Conservation (phyloP, 2,797 vertebrate species). For the Atherinosoma microstoma region DNA sequence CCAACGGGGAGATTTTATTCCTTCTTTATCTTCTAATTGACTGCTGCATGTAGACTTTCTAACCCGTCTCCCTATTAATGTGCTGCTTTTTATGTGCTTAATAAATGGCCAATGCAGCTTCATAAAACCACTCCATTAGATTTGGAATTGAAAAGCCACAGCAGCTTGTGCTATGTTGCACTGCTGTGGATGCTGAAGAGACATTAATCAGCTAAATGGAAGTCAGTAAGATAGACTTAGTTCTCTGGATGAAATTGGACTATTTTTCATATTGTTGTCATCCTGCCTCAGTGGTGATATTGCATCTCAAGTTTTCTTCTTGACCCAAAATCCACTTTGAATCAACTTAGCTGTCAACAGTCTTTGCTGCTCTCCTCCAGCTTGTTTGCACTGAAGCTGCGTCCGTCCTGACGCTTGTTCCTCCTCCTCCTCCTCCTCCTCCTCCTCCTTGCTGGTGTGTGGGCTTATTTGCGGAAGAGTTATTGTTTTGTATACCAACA, state of each 20-base stretch:
- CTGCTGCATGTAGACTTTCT: slow-evolving; percentile 60
- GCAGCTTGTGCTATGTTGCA: slow-evolving; percentile 29
- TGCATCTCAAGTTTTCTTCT: slow-evolving; percentile 48
- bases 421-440: slow-evolving; percentile 5
- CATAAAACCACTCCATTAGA: slow-evolving; percentile 76
- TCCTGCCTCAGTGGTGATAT: slow-evolving; percentile 33
- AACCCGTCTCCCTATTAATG: slow-evolving; percentile 73
- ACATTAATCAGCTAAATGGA: slow-evolving; percentile 67
- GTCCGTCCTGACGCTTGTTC: slow-evolving; percentile 8
- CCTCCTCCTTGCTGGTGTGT: slow-evolving; percentile 26
- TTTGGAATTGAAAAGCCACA: slow-evolving; percentile 55
- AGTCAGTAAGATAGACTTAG: slow-evolving; percentile 61
- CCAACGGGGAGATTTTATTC: slow-evolving; percentile 51
- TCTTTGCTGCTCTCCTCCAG: slow-evolving; percentile 16
- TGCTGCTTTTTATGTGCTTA: slow-evolving; percentile 73
- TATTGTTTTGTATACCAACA: slow-evolving; percentile 54
- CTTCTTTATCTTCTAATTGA: slow-evolving; percentile 79
- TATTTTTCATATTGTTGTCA: slow-evolving; percentile 65
- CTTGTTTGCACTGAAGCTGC: slow-evolving; percentile 33
- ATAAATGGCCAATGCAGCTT: slow-evolving; percentile 74
- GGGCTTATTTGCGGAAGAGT: slow-evolving; percentile 41
- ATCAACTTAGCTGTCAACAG: slow-evolving; percentile 52
- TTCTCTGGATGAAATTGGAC: slow-evolving; percentile 50
- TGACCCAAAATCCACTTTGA: slow-evolving; percentile 55
- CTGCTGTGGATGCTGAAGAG: slow-evolving; percentile 17